Evolutionary conservation across 2,888 invertebrate species (phyloP), one percentile per base, ranked within the genome.

Genomic region (Eupithecia insigniata): DNA sequence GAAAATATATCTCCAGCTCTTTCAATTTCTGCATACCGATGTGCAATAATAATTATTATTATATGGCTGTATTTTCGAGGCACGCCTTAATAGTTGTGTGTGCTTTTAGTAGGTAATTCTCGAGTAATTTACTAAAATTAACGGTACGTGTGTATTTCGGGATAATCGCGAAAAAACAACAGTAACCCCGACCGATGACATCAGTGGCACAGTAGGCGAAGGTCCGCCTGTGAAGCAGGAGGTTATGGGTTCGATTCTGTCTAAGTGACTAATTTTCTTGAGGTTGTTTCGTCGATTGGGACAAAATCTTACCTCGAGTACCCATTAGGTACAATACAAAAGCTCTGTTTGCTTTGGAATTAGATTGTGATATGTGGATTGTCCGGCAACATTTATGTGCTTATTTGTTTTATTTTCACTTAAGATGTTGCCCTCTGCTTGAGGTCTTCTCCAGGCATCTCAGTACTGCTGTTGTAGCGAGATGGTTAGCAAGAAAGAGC

Each of bases 1-100:
- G 14, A 10, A 64, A 65, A 61, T 12, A 39, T 14, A 36, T 18
- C 39, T 7, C 58, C 32, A 10, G 28, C 69, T 74, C 39, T 14
- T n/a, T 12, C 30, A 22, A 39, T 66, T 64, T 89, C 85, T 88
- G 90, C 89, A 88, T 90, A 85, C 89, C 87, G 75, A 82, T 80
- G 83, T 80, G 82, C 80, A 84, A 86, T 88, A 89, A 88, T 89
- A 84, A 87, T 88, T 81, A 85, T 88, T 84, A 87, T 86, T 85
- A 86, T 85, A 84, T 82, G 79, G 83, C 79, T 84, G 81, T 81
- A 82, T 85, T 85, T 87, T 83, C 78, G 83, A 82, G 80, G 78
- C 81, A 78, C 74, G 82, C 79, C 83, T 82, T 84, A 82, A 70
- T 76, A 76, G 71, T 72, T 77, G 74, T 69, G 72, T 75, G 74